These are phyloP conservation scores for Cervus canadensis DNA, from an alignment of 2,113 vertebrate genomes.

Conservation along the genomic window DNA sequence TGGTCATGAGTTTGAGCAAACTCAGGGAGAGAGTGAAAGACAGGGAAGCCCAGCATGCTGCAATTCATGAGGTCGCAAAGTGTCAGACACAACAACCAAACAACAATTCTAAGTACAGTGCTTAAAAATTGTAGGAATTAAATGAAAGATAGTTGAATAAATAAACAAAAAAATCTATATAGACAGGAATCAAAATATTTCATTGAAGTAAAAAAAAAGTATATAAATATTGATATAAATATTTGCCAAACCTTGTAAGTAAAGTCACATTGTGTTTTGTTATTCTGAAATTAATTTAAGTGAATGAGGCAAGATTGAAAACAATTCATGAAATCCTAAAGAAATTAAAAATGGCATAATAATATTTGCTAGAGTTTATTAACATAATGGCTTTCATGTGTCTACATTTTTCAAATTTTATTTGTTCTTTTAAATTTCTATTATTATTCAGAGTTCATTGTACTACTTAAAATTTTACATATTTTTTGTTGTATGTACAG, in stretches of 20 bases:
- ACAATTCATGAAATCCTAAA: background rate
- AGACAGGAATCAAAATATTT: background rate
- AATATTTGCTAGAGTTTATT: background rate
- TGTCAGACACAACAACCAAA: background rate
- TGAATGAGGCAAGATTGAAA: background rate
- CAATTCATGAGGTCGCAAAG: background rate
- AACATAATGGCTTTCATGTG: background rate
- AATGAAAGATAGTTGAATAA: background rate
- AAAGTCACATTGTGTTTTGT: background rate
- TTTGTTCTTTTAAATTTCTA: background rate
- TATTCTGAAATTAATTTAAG: background rate
- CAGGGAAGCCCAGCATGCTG: background rate
- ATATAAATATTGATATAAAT: background rate
- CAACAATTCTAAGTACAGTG: background rate
- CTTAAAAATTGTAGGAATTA: background rate
- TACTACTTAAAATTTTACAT: background rate
- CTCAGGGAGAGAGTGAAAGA: background rate
- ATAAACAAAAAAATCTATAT: background rate
- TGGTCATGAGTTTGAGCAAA: background rate
- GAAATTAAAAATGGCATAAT: background rate
- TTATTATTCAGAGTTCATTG: background rate
- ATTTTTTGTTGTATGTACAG: background rate
- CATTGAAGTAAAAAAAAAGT: background rate
- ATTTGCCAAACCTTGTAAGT: background rate
- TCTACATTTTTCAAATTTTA: background rate